These are phyloP conservation scores for Acronicta alni DNA, from an alignment of 2,888 invertebrate species.

Conservation along the genomic window DNA sequence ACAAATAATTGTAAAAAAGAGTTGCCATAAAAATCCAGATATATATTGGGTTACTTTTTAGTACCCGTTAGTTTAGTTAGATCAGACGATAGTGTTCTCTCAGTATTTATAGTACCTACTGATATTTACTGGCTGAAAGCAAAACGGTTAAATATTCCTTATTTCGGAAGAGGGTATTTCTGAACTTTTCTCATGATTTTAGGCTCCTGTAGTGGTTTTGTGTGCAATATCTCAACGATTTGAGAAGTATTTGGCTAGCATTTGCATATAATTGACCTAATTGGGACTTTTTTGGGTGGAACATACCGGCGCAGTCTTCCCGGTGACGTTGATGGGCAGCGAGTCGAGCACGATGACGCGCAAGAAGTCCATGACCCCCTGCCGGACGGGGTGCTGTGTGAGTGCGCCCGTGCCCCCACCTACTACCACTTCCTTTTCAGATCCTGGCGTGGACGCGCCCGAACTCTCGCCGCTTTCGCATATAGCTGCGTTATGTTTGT, in stretches of 20 bases:
- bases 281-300: neutral
- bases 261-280: neutral
- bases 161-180: no score
- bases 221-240: neutral
- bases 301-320: constrained; percentile 92
- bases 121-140: no score
- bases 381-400: constrained; percentile 94
- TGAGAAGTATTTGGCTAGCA: neutral
- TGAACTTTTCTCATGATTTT: no score
- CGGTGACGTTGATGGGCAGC: constrained; percentile 94
- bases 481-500: constrained; percentile 67
- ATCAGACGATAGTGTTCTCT: no score
- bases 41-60: no score
- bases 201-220: no score
- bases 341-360: constrained; percentile 98
- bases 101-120: no score
- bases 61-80: no score
- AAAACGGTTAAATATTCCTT: no score
- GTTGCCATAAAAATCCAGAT: no score
- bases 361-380: constrained; percentile 98
- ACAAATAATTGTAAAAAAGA: neutral
- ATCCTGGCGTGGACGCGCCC: constrained; percentile 94
- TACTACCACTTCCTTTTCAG: constrained; percentile 88
- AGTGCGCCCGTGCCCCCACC: constrained; percentile 84
- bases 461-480: constrained; percentile 93